Evolutionary conservation across 2,888 invertebrate genomes (phyloP).

Genomic region (Tachina grossa): DNA sequence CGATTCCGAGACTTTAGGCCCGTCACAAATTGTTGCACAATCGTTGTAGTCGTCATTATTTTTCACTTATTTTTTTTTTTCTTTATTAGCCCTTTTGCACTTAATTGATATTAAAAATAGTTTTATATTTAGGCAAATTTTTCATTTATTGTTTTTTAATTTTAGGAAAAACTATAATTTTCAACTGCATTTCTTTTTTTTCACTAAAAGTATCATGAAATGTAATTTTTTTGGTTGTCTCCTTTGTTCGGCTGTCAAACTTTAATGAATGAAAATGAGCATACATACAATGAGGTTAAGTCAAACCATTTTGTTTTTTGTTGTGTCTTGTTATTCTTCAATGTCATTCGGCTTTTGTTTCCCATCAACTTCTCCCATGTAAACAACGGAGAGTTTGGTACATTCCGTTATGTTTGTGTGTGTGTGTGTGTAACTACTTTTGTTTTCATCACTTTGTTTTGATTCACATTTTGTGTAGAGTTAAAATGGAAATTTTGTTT

Average conservation of each 20-base stretch:
- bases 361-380: conserved; percentile 19
- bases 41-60: conserved; percentile 82
- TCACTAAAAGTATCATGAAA: conserved; percentile 49
- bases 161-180: conserved; percentile 33
- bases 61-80: conserved; percentile 12
- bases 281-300: conserved; percentile 44
- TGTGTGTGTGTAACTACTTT: neutral
- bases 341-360: conserved; percentile 32
- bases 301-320: conserved; percentile 20
- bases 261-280: conserved; percentile 35
- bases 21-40: conserved; percentile 91
- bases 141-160: conserved; percentile 17
- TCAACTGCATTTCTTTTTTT: conserved; percentile 52
- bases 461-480: conserved; percentile 35
- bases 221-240: conserved; percentile 32
- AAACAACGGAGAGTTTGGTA: conserved; percentile 49
- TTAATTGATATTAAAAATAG: conserved; percentile 26
- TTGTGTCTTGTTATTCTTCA: conserved; percentile 26
- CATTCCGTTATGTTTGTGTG: neutral
- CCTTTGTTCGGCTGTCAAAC: conserved; percentile 52
- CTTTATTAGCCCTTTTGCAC: conserved; percentile 3
- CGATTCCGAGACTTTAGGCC: conserved; percentile 95
- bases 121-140: conserved; percentile 10
- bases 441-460: conserved; percentile 35
- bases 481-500: neutral